phyloP scores from a whole-genome alignment of 2,888 invertebrate genomes.

The Drosophila lutescens region DNA sequence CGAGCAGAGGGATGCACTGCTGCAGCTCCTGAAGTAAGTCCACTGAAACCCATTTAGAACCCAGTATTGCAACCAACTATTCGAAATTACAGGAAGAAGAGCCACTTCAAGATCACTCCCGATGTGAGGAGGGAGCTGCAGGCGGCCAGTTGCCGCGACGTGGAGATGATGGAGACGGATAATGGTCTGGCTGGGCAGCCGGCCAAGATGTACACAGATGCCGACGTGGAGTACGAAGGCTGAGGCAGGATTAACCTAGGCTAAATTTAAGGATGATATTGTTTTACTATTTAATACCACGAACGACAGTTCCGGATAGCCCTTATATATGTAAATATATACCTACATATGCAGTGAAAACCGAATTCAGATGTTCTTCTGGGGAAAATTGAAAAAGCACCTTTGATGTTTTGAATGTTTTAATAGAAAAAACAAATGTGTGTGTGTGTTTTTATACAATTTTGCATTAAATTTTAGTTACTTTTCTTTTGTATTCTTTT shows the following conservation, averaged over 20 bases:
- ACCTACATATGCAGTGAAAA: conserved; percentile 16
- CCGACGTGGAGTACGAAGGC: conserved; percentile 74
- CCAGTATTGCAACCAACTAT: no score
- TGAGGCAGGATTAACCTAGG: conserved; percentile 6
- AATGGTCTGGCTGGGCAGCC: conserved; percentile 63
- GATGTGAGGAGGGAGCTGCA: conserved; percentile 95
- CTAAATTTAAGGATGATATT: conserved; percentile 14
- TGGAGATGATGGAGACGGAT: conserved; percentile 85
- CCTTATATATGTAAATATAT: conserved; percentile 35
- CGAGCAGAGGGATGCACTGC: conserved; percentile 95
- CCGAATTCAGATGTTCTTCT: conserved; percentile 1
- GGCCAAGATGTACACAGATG: conserved; percentile 76
- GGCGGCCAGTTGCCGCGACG: conserved; percentile 91
- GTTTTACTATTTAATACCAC: conserved; percentile 21
- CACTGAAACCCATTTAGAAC: no score
- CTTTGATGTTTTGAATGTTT: conserved; percentile 53
- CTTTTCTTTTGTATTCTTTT: neutral
- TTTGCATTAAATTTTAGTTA: conserved; percentile 34
- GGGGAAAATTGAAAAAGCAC: conserved; percentile 52
- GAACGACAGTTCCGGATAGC: neutral
- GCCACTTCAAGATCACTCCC: conserved; percentile 86
- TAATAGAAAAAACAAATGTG: conserved; percentile 74
- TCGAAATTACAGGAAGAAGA: conserved; percentile 77
- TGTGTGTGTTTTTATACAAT: conserved; percentile 61
- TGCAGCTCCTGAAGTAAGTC: conserved; percentile 88